Conservation (phyloP, 2,113 vertebrate genomes). For the Agapornis roseicollis region DNA sequence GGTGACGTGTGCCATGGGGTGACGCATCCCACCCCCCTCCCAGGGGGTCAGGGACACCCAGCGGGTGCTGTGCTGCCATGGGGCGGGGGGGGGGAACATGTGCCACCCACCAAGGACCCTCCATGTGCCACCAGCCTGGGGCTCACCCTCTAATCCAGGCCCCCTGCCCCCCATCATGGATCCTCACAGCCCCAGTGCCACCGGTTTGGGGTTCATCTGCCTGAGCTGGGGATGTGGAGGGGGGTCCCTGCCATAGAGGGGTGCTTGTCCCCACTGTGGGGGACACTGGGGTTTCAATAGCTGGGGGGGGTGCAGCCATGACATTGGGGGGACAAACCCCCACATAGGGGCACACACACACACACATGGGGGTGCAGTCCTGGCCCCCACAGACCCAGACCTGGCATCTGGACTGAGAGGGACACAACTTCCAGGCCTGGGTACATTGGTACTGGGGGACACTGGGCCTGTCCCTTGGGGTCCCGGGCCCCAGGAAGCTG, state of each 20-base stretch:
- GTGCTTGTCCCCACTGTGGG: background rate
- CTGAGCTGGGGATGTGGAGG: background rate
- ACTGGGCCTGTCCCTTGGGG: background rate
- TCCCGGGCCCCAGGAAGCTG: background rate
- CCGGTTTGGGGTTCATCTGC: background rate
- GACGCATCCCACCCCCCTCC: background rate
- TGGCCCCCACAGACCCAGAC: background rate
- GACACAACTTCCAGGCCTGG: background rate
- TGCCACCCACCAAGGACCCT: background rate
- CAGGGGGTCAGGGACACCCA: background rate
- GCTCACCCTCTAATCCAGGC: background rate
- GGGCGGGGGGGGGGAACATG: background rate
- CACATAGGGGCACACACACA: background rate
- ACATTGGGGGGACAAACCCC: background rate
- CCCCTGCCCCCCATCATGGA: background rate
- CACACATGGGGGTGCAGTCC: background rate
- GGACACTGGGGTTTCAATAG: background rate
- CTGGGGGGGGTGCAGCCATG: background rate
- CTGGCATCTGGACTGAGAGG: rapidly evolving
- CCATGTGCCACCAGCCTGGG: background rate
- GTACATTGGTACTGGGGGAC: background rate
- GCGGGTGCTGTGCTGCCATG: background rate
- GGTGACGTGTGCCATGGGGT: background rate
- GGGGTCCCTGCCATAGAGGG: background rate
- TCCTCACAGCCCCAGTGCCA: background rate